Percentiles rank a stretch among this genome's conserved stretches.
Evolutionary conservation across 2,888 invertebrate genomes (phyloP).

Genomic region (Rugalucina vietnamica): DNA sequence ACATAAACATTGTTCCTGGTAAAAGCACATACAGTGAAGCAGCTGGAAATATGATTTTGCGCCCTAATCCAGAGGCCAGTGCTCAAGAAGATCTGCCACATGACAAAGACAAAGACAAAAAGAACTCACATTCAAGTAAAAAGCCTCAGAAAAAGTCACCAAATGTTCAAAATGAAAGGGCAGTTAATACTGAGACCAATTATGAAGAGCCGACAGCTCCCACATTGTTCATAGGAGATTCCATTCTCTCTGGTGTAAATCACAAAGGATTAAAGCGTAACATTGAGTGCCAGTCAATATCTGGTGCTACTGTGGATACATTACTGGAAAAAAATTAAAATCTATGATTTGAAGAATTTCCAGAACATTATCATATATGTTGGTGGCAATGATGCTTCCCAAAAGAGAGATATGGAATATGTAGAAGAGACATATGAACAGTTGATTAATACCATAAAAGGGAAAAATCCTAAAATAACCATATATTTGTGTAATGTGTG

Average conservation of each 20-base stretch:
- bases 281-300: neutral
- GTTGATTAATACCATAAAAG: neutral
- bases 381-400: conserved; percentile 4
- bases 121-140: neutral
- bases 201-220: neutral
- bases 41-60: neutral
- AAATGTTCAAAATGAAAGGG: neutral
- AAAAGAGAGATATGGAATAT: neutral
- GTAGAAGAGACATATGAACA: neutral
- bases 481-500: neutral
- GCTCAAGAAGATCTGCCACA: neutral
- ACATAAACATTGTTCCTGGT: neutral
- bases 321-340: neutral
- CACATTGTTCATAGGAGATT: neutral
- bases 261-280: neutral
- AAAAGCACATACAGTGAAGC: neutral
- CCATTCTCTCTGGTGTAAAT: neutral
- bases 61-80: neutral
- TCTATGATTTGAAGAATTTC: neutral
- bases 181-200: neutral
- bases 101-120: too few relatives aligned
- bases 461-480: neutral
- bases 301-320: neutral
- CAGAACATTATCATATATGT: neutral
- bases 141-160: neutral